Evolutionary conservation across 2,113 vertebrate species (phyloP).

Genomic region (Heptranchias perlo): DNA sequence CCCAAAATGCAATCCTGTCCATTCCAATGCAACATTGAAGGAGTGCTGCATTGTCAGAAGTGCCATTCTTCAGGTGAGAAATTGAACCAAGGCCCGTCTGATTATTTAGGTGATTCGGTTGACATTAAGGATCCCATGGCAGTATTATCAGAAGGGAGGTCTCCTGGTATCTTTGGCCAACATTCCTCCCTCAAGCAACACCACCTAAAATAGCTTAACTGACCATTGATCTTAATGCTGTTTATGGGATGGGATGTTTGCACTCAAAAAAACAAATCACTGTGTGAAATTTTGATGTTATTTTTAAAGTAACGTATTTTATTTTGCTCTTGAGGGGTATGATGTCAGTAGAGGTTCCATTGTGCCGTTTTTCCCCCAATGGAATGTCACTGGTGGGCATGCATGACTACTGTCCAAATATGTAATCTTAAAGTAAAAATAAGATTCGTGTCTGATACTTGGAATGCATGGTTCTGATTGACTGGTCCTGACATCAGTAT

Average conservation of each 20-base stretch:
- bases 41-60: neutral
- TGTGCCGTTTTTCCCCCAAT: neutral
- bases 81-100: neutral
- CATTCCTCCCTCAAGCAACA: neutral
- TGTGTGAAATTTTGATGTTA: neutral
- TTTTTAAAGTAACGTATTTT: neutral
- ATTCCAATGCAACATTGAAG: neutral
- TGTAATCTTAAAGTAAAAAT: slow-evolving; percentile 31
- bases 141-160: neutral
- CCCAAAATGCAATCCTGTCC: neutral
- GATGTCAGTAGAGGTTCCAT: slow-evolving; percentile 13
- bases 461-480: slow-evolving; percentile 33
- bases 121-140: neutral
- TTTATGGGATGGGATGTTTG: neutral
- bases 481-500: slow-evolving; percentile 30
- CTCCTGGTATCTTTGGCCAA: neutral
- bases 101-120: neutral
- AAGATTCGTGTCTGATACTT: slow-evolving; percentile 31
- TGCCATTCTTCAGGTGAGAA: neutral
- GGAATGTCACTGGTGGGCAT: slow-evolving; percentile 32
- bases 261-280: neutral
- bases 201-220: neutral
- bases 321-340: neutral
- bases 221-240: neutral
- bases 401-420: slow-evolving; percentile 29